Evolutionary conservation across 2,888 invertebrate genomes (phyloP), one percentile per base, ranked within the genome.

Genomic region (Nemotelus nigrinus): DNA sequence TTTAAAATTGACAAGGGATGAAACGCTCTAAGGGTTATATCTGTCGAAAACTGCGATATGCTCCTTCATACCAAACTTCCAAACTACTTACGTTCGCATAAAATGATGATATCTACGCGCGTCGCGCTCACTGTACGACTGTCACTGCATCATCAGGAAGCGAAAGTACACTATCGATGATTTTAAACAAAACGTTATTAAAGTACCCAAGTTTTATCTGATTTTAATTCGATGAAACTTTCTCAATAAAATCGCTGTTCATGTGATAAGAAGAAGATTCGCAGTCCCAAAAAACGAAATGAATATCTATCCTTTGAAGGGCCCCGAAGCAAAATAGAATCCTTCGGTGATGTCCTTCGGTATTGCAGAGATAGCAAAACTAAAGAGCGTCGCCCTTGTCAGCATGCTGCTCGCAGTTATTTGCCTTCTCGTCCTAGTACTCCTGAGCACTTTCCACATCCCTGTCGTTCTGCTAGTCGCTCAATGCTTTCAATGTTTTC

Each of bases 341-440:
- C 58, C 57, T 58, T 58, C n/a, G n/a, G 39, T 8, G 45, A 50
- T 50, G n/a, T 55, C 50, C n/a, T 60, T 43, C n/a, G 60, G 55
- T 74, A 74, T 41, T 74, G 74, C 74, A 47, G 63, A 74, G 74
- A 60, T 74, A 60, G 74, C 74, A 74, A 74, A 74, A 74, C 74
- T 74, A 74, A 60, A 60, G 74, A 74, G 74, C 60, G 44, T 63
- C 43, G 47, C 48, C 60, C 74, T 74, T 74, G 74, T 74, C 74
- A 60, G 60, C 74, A 74, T 60, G 57, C 74, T 70, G 53, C 50
- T 53, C 70, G 55, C 4, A 43, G 70, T 43, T 2, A 4, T 63
- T 41, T 63, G 7, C 57, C 25, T 10, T n/a, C 57, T 10, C 25
- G 25, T 10, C 25, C 57, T 57, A 8, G 4, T 25, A 57, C 57